phyloP scores from a whole-genome alignment of 2,113 vertebrate genomes.

The Charadrius vociferus region DNA sequence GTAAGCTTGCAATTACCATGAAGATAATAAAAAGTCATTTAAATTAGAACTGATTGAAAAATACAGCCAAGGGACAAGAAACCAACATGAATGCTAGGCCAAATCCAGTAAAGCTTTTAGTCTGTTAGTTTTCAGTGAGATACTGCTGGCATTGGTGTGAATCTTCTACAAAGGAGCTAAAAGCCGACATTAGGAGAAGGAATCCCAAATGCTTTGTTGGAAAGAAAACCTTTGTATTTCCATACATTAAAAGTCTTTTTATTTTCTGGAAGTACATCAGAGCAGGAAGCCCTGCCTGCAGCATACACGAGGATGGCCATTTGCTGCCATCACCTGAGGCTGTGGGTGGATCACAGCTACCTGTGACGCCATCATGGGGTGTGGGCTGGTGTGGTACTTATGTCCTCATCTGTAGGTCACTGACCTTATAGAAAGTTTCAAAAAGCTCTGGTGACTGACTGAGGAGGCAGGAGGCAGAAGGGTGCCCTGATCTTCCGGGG shows the following conservation, averaged over 20 bases:
- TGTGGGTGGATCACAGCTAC: background rate
- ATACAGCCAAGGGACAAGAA: background rate
- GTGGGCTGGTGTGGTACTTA: background rate
- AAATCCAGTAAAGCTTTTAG: background rate
- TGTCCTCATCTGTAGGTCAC: background rate
- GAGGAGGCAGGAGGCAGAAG: background rate
- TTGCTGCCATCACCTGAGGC: background rate
- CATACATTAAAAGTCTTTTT: background rate
- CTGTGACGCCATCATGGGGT: fast-evolving
- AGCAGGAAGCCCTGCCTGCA: background rate
- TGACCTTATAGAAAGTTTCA: background rate
- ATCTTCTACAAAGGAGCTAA: background rate
- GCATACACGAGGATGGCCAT: fast-evolving
- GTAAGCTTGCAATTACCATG: background rate
- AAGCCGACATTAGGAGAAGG: background rate
- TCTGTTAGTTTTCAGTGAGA: background rate
- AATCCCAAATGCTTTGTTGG: background rate
- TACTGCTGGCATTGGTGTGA: background rate
- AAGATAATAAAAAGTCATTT: slow-evolving; percentile 30
- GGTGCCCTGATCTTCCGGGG: background rate
- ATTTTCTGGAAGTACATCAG: background rate
- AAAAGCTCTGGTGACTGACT: background rate
- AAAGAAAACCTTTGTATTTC: background rate
- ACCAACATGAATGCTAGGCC: background rate
- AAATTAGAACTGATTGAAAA: slow-evolving; percentile 1